Evolutionary conservation across 2,888 invertebrate species (phyloP).

Genomic region (Gymnoscelis rufifasciata): DNA sequence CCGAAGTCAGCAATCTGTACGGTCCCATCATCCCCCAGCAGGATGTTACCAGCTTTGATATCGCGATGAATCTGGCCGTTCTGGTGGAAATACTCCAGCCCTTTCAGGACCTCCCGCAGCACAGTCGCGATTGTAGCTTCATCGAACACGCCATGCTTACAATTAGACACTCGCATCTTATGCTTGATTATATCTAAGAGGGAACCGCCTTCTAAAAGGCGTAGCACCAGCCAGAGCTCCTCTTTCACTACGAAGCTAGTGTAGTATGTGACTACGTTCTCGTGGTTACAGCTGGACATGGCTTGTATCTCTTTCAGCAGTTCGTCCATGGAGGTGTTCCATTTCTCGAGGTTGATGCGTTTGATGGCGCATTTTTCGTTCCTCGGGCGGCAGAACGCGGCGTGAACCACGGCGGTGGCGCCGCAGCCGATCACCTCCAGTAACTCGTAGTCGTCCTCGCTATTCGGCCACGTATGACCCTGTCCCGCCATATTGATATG

Average conservation of each 20-base stretch:
- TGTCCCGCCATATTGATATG: conserved; percentile 52
- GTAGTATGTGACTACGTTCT: conserved; percentile 99
- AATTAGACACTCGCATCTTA: conserved; percentile 94
- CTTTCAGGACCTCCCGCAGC: conserved; percentile 96
- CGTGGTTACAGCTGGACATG: conserved; percentile 99
- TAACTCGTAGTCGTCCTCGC: conserved; percentile 95
- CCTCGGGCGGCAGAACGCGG: conserved; percentile 94
- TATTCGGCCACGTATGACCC: conserved; percentile 89
- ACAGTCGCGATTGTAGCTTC: conserved; percentile 99
- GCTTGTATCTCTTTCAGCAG: conserved; percentile 95
- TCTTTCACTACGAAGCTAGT: conserved; percentile 99
- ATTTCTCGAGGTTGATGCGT: conserved; percentile 99
- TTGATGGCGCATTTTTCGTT: conserved; percentile 99
- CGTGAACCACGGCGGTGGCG: conserved; percentile 99
- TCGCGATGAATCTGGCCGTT: conserved; percentile 97
- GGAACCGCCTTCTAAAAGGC: conserved; percentile 96
- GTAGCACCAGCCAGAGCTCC: conserved; percentile 98
- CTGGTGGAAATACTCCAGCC: conserved; percentile 98
- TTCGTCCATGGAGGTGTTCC: conserved; percentile 99
- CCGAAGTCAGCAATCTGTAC: conserved; percentile 99
- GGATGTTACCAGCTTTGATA: conserved; percentile 83
- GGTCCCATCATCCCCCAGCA: conserved; percentile 97
- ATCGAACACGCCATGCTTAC: conserved; percentile 98
- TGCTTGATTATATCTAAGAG: conserved; percentile 96
- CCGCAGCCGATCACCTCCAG: conserved; percentile 97